Evolutionary conservation across 2,113 vertebrate genomes (phyloP).

Genomic region (Perca schrenkii): DNA sequence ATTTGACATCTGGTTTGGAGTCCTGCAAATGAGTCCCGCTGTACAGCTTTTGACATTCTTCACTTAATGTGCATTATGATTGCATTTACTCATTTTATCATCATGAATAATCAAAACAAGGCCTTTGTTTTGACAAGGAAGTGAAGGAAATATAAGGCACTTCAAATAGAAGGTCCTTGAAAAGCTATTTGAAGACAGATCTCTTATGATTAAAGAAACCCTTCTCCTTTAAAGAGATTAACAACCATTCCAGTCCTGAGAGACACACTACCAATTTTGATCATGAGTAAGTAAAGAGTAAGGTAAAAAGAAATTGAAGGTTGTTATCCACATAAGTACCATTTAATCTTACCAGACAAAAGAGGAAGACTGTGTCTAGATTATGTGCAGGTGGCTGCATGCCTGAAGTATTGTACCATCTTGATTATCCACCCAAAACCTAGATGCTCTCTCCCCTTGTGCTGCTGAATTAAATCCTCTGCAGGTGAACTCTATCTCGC

Average conservation of each 20-base stretch:
- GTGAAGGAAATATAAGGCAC: neutral
- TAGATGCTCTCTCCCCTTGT: conserved; percentile 52
- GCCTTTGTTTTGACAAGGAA: conserved; percentile 10
- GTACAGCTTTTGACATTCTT: conserved; percentile 3
- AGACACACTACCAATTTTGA: conserved; percentile 57
- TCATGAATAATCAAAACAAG: conserved; percentile 10
- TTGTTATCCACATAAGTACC: conserved; percentile 47
- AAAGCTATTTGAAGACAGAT: neutral
- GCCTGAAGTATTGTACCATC: conserved; percentile 47
- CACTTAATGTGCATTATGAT: neutral
- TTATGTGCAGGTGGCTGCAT: conserved; percentile 55
- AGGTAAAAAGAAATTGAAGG: conserved; percentile 57
- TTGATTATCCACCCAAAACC: conserved; percentile 62
- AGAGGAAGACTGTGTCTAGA: conserved; percentile 34
- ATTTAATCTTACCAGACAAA: conserved; percentile 65
- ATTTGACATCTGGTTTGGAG: conserved; percentile 3
- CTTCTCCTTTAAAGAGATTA: conserved; percentile 20
- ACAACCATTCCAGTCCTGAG: conserved; percentile 33
- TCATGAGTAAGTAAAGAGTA: conserved; percentile 8
- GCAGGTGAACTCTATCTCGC: conserved; percentile 68
- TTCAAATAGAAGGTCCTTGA: conserved; percentile 29
- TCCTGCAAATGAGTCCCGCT: neutral
- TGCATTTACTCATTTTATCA: neutral
- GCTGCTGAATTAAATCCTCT: conserved; percentile 57
- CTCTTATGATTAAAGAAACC: neutral